A percentile compares a stretch with the other conserved stretches of the same genome.
Conservation (phyloP, 1,140 invertebrate genomes). For the Panagrolaimus sp. region DNA sequence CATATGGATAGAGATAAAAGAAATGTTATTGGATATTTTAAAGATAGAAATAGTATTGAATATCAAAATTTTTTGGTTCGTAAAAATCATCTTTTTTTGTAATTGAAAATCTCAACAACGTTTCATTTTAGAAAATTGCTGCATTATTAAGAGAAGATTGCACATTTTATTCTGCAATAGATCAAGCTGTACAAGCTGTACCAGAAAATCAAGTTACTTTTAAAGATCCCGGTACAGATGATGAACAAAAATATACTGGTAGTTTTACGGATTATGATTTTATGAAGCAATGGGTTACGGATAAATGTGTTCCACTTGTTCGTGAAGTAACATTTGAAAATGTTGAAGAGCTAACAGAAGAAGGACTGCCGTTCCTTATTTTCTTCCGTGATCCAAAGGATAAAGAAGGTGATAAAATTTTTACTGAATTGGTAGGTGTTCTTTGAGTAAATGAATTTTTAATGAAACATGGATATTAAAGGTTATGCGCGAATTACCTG, state of each 20-base stretch:
- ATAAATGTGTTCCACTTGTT: slow-evolving; percentile 69
- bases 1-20: slow-evolving; percentile 68
- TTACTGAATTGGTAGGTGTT: slow-evolving; percentile 77
- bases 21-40: slow-evolving; percentile 87
- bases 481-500: no score
- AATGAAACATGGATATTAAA: no score
- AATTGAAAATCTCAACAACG: background rate
- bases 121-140: slow-evolving; percentile 49
- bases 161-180: slow-evolving; percentile 45
- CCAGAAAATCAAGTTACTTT: slow-evolving; percentile 47
- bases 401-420: slow-evolving; percentile 75
- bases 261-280: slow-evolving; percentile 53
- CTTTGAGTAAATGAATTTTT: no score
- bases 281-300: slow-evolving; percentile 69
- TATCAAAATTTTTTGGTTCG: slow-evolving; percentile 65
- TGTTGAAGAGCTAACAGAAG: slow-evolving; percentile 90
- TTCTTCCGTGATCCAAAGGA: slow-evolving; percentile 86
- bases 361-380: slow-evolving; percentile 94
- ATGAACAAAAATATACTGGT: slow-evolving; percentile 57
- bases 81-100: no score
- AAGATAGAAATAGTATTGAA: slow-evolving; percentile 71
- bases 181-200: slow-evolving; percentile 36
- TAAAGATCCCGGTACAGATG: slow-evolving; percentile 49
- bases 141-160: slow-evolving; percentile 56
- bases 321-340: slow-evolving; percentile 96